Evolutionary conservation across 2,888 invertebrate species (phyloP).

Genomic region (Pilophorus perplexus): DNA sequence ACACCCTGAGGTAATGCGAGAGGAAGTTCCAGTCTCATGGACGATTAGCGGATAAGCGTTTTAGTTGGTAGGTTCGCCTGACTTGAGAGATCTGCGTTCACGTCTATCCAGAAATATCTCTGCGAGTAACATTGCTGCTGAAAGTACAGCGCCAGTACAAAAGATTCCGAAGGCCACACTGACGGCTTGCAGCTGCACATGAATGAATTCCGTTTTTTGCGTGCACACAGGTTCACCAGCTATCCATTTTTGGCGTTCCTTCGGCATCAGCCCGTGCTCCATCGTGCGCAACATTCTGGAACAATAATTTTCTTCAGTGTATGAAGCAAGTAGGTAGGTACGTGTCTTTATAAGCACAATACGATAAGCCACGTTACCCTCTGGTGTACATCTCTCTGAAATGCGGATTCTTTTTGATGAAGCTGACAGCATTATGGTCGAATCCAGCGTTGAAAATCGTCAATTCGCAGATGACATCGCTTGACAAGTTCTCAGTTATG

Average conservation of each 20-base stretch:
- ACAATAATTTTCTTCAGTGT: no score
- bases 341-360: no score
- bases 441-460: slow-evolving; percentile 1
- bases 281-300: neutral
- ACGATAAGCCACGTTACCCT: slow-evolving; percentile 18
- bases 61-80: no score
- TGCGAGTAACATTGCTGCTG: neutral
- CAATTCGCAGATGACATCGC: slow-evolving; percentile 11
- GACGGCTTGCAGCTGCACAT: slow-evolving; percentile 19
- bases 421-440: neutral
- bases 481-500: neutral
- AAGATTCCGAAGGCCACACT: slow-evolving; percentile 17
- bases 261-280: slow-evolving; percentile 18
- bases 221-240: neutral
- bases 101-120: neutral
- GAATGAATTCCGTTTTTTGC: slow-evolving; percentile 8
- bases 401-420: neutral
- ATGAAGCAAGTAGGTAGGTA: no score
- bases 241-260: slow-evolving; percentile 12
- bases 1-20: no score
- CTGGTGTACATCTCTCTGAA: slow-evolving; percentile 13
- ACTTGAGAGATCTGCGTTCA: no score
- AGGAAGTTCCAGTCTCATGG: no score
- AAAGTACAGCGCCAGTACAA: neutral
- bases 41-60: no score